phyloP scores from a whole-genome alignment of 2,113 vertebrate species.

The Dipodomys ordii region DNA sequence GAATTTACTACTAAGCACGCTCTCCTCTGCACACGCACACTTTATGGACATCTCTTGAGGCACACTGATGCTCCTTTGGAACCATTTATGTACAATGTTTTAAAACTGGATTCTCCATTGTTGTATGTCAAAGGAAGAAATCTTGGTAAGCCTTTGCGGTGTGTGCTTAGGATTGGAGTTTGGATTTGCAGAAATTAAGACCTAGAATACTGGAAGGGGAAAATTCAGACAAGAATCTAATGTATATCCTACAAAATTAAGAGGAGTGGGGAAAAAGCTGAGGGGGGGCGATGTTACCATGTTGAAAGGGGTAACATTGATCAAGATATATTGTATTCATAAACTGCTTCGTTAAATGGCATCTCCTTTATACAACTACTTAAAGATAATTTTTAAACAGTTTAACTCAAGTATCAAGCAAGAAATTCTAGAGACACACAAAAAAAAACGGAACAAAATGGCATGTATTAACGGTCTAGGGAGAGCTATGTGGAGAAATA shows the following conservation, averaged over 20 bases:
- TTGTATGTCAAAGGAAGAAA: not conserved
- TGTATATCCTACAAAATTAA: no score
- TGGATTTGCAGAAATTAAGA: conserved; percentile 11
- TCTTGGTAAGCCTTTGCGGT: conserved; percentile 25
- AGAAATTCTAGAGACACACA: no score
- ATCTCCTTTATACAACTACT: no score
- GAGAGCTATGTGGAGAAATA: not conserved
- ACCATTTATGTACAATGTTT: not conserved
- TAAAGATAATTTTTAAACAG: no score
- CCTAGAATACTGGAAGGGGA: not conserved
- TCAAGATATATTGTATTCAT: no score
- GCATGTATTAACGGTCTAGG: not conserved
- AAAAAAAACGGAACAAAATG: not conserved
- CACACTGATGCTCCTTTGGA: not conserved
- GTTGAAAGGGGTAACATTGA: no score
- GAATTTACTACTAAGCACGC: not conserved
- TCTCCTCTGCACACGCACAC: not conserved
- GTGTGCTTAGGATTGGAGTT: not conserved
- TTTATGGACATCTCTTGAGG: not conserved
- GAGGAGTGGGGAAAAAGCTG: no score
- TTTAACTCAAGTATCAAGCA: no score
- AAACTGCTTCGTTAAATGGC: no score
- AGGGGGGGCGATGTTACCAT: no score
- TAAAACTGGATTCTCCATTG: not conserved
- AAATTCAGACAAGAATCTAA: no score